Evolutionary conservation across 2,797 vertebrate genomes (phyloP), one percentile per base, ranked within the genome.

Genomic region (Denticeps clupeoides): DNA sequence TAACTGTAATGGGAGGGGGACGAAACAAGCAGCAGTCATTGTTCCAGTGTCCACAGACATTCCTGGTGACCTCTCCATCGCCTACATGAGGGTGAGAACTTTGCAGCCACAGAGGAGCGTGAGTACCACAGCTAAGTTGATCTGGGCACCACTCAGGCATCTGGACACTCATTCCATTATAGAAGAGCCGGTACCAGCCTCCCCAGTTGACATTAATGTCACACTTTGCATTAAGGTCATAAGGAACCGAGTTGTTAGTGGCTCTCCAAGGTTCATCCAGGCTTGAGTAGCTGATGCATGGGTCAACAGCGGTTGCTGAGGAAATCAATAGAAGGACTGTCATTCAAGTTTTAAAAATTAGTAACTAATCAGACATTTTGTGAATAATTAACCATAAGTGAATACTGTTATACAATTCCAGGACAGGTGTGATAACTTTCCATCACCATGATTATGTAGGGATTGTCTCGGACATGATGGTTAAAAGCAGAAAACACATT

Each of bases 71-170:
- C 21, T 54, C 44, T 19, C 51, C 56, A 16, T 59, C 56, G 4
- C 41, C 16, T 7, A 19, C 5, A 8, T 22, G 23, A 41, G 51
- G 56, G 10, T 59, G 47, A 27, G 47, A 1, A 1, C 15, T 19
- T 1, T 1, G 10, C 1, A 59, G 50, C 40, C 32, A 25, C 3
- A 58, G 26, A 7, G 50, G 46, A 2, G 7, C 1, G 2, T 22
- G 1, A 7, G 52, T 8, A 28, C 28, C 27, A 27, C 52, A 55
- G 4, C 23, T n/a, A n/a, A n/a, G n/a, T n/a, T n/a, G n/a, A n/a
- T n/a, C n/a, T n/a, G n/a, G 46, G 43, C 53, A 55, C 29, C 4
- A 16, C n/a, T 55, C 40, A 24, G 53, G 7, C 24, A 55, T 45
- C 12, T 19, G 31, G n/a, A 49, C 29, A 9, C 44, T 3, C 40